These are phyloP conservation scores for Apamea epomidion DNA, from an alignment of 2,888 invertebrate species.

Conservation along the genomic window DNA sequence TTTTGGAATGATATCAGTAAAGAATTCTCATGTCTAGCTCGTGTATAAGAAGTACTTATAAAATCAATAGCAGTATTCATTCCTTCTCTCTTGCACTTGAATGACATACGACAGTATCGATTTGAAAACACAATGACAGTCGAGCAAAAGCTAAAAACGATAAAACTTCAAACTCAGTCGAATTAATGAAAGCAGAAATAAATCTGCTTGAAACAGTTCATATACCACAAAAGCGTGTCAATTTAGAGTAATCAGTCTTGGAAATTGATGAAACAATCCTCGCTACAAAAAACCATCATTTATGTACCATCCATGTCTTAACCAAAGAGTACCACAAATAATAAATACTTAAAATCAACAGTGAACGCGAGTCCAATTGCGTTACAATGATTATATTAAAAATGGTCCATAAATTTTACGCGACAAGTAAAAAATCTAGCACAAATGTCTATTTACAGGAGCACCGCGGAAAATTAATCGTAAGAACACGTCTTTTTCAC, in stretches of 20 bases:
- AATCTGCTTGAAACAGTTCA: slow-evolving; percentile 55
- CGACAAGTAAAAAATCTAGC: slow-evolving; percentile 90
- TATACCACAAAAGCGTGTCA: slow-evolving; percentile 71
- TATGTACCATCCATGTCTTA: slow-evolving; percentile 68
- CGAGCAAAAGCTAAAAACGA: slow-evolving; percentile 39
- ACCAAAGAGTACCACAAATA: slow-evolving; percentile 77
- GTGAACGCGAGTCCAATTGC: slow-evolving; percentile 63
- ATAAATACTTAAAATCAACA: slow-evolving; percentile 87
- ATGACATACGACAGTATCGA: slow-evolving; percentile 3
- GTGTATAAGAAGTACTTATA: slow-evolving; percentile 6
- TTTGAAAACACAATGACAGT: slow-evolving; percentile 6
- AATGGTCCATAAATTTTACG: slow-evolving; percentile 88
- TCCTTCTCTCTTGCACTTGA: slow-evolving; percentile 19
- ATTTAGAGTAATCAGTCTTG: slow-evolving; percentile 90
- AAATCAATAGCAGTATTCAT: slow-evolving; percentile 3
- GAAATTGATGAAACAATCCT: slow-evolving; percentile 82
- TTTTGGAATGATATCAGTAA: slow-evolving; percentile 53
- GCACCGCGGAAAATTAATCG: slow-evolving; percentile 86
- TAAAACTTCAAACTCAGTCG: slow-evolving; percentile 37
- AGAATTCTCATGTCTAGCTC: slow-evolving; percentile 36
- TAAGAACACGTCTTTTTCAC: slow-evolving; percentile 68
- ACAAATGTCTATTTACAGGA: slow-evolving; percentile 88
- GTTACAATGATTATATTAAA: slow-evolving; percentile 71
- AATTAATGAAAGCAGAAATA: slow-evolving; percentile 8
- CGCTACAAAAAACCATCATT: slow-evolving; percentile 68